These are phyloP conservation scores for Ptychoptera contaminata DNA, from an alignment of 2,888 invertebrate species.

Conservation along the genomic window DNA sequence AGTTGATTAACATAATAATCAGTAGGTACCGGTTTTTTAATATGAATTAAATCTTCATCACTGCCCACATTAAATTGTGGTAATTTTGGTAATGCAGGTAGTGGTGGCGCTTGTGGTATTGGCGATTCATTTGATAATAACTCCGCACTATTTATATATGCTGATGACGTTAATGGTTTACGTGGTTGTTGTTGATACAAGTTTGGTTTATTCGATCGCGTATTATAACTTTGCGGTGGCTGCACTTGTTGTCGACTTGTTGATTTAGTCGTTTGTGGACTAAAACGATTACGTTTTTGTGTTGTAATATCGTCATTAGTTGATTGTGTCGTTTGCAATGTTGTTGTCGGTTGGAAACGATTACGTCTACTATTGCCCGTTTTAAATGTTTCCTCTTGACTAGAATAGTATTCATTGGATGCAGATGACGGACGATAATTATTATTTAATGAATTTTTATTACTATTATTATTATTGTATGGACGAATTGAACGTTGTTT, in stretches of 20 bases:
- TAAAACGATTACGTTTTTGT: constrained; percentile 3
- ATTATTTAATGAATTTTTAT: neutral
- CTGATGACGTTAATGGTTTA: constrained; percentile 4
- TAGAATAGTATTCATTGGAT: constrained; percentile 5
- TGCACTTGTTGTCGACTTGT: constrained; percentile 14
- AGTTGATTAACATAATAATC: neutral
- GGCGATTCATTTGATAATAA: constrained; percentile 2
- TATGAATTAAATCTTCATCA: neutral
- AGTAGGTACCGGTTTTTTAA: neutral
- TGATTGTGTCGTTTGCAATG: constrained; percentile 13
- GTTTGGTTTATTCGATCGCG: neutral
- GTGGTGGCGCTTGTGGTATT: constrained; percentile 4
- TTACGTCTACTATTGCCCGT: constrained; percentile 10
- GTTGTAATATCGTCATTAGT: constrained; percentile 14
- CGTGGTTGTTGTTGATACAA: constrained; percentile 4
- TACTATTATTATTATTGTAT: neutral
- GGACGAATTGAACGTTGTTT: neutral
- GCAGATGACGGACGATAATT: neutral
- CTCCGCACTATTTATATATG: neutral
- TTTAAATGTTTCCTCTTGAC: constrained; percentile 1
- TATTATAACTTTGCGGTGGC: constrained; percentile 4
- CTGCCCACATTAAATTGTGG: too few species aligned
- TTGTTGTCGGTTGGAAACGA: constrained; percentile 22
- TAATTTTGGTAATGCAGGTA: constrained; percentile 9
- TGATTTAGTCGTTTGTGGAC: constrained; percentile 3